Evolutionary conservation across 2,888 invertebrate species (phyloP), one percentile per base, ranked within the genome.

Genomic region (Gymnocheta viridis): DNA sequence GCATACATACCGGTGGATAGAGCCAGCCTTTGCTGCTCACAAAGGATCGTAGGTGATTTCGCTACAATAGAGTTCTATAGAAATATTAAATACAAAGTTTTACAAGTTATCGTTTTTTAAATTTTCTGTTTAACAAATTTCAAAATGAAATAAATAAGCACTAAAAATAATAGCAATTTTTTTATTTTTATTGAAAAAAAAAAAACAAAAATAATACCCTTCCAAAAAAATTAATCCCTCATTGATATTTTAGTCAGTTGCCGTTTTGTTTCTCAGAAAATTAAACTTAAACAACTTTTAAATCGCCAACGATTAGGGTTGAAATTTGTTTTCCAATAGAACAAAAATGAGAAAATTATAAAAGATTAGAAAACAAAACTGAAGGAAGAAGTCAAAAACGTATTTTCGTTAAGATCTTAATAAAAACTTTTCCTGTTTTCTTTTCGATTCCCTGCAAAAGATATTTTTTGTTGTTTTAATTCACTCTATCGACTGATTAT

Each of bases 371-470:
- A 54, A 47, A 7, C 7, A 47, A 17, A 47, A 47, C 6, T 47
- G 14, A 3, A 17, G 32, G 2, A 29, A 32, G 32, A 12, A 22
- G 51, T 5, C n/a, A 12, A 47, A 67, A 73, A 73, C 49, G 58
- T 60, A 35, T 54, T 67, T 49, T 74, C 73, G 32, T 73, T 35
- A 35, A 77, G 62, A 77, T 78, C 77, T 81, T 41, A 78, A 73
- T 56, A 81, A 81, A 81, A 84, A 76, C 27, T 76, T 82, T 82
- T 76, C 54, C 69, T 69, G 56, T 64, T 69, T 62, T 32, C 17
- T 54, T 77, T 73, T 17, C 14, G 17, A 41, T 27, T 24, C 24
- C 5, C 35, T 27, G 7, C 49, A 29, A 58, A 49, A 41, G 10
- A 41, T 44, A 19, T 76, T 56, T 66, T 69, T 35, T 49, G 4